Base-by-base conservation (phyloP, 2,113 vertebrate species). In the Rhea pennata region DNA sequence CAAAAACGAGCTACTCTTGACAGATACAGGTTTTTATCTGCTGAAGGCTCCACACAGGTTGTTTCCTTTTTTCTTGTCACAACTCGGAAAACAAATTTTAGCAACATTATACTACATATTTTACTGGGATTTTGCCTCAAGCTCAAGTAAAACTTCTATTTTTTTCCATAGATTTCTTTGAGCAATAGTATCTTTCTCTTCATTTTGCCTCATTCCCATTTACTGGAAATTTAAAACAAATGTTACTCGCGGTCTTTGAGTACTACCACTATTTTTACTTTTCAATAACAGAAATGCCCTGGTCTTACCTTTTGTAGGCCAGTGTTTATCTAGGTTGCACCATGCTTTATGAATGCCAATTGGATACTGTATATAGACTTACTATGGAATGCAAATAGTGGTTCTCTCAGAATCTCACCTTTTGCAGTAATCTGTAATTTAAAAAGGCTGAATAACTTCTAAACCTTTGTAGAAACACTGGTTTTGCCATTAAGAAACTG, bases 251-350 rank as follows among this genome's bases (percentile, higher is more conserved):
- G 11, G 50, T 82, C 40, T 62, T 85, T 83, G 29, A 92, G 33
- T 17, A 23, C 73, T 53, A 84, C 6, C 15, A 5, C 4, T 5
- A 22, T 4, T 87, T 91, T 91, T 42, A 69, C 31, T 75, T 26
- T 59, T 33, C 56, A 59, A 59, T 59, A 59, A 59, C 56, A 72
- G 53, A 42, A 88, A 67, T 78, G 84, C 36, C 33, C 23, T 42
- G 44, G 20, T 54, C 62, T 80, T 53, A 31, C 23, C 11, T 79
- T 73, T 64, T 39, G 50, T 54, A 44, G 33, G 26, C 23, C 36
- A 66, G 10, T 0, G 3, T 53, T 79, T 39, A 8, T 53, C 51
- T 80, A 9, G 0, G 0, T 40, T 73, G n/a, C 40, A 13, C 29
- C 0, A 0, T 36, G 42, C 39, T 79, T 48, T 36, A 9, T 26